Evolutionary conservation across 35 echinoderm and acorn worm genomes (phyloP).

Genomic region (Strongylocentrotus purpuratus): DNA sequence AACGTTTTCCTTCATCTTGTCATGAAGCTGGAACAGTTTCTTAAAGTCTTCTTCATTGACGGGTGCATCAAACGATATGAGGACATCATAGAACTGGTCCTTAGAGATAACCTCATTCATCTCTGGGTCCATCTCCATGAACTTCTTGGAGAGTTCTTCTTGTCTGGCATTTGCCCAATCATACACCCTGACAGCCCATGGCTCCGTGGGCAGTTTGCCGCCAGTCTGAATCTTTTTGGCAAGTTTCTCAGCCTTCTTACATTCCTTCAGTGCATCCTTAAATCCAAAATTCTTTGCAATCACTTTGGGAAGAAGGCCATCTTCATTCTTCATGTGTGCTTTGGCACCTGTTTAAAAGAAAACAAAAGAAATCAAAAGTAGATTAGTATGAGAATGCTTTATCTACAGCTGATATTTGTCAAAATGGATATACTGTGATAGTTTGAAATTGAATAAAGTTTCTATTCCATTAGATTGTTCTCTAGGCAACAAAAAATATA

Average conservation of each 20-base stretch:
- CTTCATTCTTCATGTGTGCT: conserved; percentile 96
- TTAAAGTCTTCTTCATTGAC: conserved; percentile 94
- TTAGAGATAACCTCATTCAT: conserved; percentile 71
- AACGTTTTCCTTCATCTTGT: conserved; percentile 89
- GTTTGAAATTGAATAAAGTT: no score
- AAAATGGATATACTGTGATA: no score
- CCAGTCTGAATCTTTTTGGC: conserved; percentile 91
- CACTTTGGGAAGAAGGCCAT: conserved; percentile 81
- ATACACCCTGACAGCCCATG: conserved; percentile 90
- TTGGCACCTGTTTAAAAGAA: conserved; percentile 71
- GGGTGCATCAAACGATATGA: conserved; percentile 79
- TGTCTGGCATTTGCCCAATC: conserved; percentile 81
- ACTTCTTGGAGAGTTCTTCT: conserved; percentile 66
- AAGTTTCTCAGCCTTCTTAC: conserved; percentile 90
- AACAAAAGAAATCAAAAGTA: not conserved
- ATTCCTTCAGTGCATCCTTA: conserved; percentile 96
- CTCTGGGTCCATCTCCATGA: conserved; percentile 73
- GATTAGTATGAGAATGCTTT: no score
- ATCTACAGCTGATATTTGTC: not conserved
- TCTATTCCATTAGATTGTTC: no score
- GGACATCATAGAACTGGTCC: conserved; percentile 82
- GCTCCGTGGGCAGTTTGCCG: conserved; percentile 84
- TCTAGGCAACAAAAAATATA: no score
- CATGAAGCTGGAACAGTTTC: conserved; percentile 76
- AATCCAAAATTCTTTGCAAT: conserved; percentile 94